These are phyloP conservation scores for Terrapene triunguis DNA, from an alignment of 2,113 vertebrate genomes.

Conservation along the genomic window DNA sequence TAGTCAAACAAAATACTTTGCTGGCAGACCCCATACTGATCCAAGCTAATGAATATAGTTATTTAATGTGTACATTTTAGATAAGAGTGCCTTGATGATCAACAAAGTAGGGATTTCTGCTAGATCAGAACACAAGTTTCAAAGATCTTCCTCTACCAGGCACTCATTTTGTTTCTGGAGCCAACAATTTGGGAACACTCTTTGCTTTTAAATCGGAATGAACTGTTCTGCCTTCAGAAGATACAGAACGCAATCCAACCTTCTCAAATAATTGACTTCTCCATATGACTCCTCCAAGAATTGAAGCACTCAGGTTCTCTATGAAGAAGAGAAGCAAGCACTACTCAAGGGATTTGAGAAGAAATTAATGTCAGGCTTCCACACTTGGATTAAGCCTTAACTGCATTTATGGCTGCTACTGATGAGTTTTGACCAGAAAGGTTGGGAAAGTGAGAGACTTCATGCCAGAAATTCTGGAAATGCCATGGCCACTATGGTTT, in stretches of 20 bases:
- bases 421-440: accelerated
- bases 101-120: conserved; percentile 38
- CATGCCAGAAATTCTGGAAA: background rate
- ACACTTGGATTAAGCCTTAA: background rate
- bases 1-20: background rate
- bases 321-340: conserved; percentile 3
- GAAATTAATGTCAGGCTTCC: background rate
- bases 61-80: background rate
- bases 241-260: background rate
- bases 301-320: conserved; percentile 2
- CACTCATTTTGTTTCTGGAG: conserved; percentile 28
- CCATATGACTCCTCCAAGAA: background rate
- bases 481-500: background rate
- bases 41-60: background rate
- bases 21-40: background rate
- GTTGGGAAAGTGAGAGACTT: background rate
- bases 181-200: background rate
- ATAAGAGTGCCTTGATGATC: conserved; percentile 30
- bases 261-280: background rate
- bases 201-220: background rate
- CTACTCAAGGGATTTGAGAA: background rate
- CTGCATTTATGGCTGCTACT: background rate
- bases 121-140: background rate
- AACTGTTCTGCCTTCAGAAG: background rate
- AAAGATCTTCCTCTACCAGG: background rate